Evolutionary conservation across 2,113 vertebrate species (phyloP), one percentile per base, ranked within the genome.

Genomic region (Azemiops feae): DNA sequence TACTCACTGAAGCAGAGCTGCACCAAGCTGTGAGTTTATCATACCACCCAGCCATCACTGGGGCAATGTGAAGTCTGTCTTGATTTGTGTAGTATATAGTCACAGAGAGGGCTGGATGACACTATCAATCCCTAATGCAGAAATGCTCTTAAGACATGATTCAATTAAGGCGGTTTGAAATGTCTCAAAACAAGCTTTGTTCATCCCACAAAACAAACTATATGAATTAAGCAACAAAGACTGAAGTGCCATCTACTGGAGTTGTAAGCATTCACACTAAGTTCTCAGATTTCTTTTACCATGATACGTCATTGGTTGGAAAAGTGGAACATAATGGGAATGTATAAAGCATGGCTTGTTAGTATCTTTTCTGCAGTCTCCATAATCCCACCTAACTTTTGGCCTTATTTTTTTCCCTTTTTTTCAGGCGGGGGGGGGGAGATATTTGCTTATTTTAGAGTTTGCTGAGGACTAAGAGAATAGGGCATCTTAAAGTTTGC

Each of bases 201-300:
- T 87, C 55, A 53, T 30, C 54, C 45, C 23, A 58, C 92, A 60
- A 90, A 64, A 55, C 47, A n/a, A 90, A 93, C 90, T 50, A 60
- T 52, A 90, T 8, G 89, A 58, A 90, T 64, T 90, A 43, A 86
- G 81, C 92, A 64, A 57, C n/a, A 90, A 93, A 89, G 85, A 58
- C 55, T 93, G 92, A 93, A 93, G 81, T 53, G 81, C 92, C 92
- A 93, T 90, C 92, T 93, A 53, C 89, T 90, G 92, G 92, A 60
- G 45, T 45, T 64, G 47, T 6, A 30, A 87, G 74, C 6, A 87
- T 87, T 90, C 43, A 54, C 89, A 90, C 23, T 11, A 50, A 86
- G 58, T 45, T 57, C 20, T 55, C 50, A 54, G 58, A 50, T 57
- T 81, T 85, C 10, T 89, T 87, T 90, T 64, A 52, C 23, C 69